A percentile compares a stretch with the other conserved stretches of the same genome.
Evolutionary conservation across 2,113 vertebrate genomes (phyloP).

Genomic region (Chascanopsetta lugubris): DNA sequence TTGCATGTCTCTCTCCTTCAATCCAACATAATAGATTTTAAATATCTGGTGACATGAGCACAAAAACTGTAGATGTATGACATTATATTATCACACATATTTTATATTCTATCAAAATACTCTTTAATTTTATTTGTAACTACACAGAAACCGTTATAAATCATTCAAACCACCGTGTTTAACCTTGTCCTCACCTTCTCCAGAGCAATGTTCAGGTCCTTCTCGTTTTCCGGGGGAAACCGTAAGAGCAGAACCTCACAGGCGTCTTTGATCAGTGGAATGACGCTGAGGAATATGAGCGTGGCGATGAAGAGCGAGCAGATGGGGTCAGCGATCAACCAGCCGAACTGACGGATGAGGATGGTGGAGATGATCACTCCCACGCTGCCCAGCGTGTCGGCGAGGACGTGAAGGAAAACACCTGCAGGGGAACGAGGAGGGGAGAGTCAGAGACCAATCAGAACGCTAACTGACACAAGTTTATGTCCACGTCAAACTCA

Average conservation of each 20-base stretch:
- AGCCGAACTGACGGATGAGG: conserved; percentile 97
- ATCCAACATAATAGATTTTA: too few relatives aligned
- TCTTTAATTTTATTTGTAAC: too few relatives aligned
- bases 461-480: neutral
- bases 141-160: too few relatives aligned
- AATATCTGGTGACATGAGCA: too few relatives aligned
- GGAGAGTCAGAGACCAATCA: neutral
- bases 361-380: conserved; percentile 97
- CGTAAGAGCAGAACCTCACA: conserved; percentile 94
- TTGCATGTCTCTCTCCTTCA: too few relatives aligned
- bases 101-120: too few relatives aligned
- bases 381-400: conserved; percentile 96
- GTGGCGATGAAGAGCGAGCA: conserved; percentile 97
- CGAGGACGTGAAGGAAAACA: conserved; percentile 95
- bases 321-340: conserved; percentile 96
- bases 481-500: conserved; percentile 37
- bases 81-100: too few relatives aligned
- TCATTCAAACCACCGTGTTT: too few relatives aligned
- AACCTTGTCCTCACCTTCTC: conserved; percentile 90
- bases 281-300: conserved; percentile 96
- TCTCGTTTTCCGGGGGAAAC: conserved; percentile 89
- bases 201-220: conserved; percentile 89
- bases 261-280: conserved; percentile 94
- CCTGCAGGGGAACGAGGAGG: conserved; percentile 73
- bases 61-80: too few relatives aligned